These are phyloP conservation scores for Drosophila lacteicornis DNA, from an alignment of 1,140 invertebrate genomes.

Conservation along the genomic window DNA sequence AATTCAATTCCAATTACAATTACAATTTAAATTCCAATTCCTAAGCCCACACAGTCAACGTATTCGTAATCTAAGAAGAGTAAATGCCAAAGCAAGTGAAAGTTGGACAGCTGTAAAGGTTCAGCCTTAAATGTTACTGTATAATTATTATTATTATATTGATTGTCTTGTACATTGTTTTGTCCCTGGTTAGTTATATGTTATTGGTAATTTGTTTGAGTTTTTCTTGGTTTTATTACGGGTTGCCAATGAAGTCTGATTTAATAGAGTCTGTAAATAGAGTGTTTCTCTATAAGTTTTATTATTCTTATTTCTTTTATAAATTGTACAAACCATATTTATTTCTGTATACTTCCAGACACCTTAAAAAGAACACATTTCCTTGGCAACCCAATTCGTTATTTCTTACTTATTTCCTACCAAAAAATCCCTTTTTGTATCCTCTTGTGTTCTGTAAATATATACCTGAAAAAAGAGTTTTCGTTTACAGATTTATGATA, in stretches of 20 bases:
- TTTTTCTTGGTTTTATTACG: not conserved
- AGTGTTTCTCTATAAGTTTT: too few species aligned
- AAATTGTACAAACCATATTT: not conserved
- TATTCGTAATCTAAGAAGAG: constrained; percentile 31
- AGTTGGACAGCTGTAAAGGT: constrained; percentile 48
- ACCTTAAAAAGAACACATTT: not conserved
- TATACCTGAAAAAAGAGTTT: constrained; percentile 44
- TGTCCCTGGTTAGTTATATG: constrained; percentile 50
- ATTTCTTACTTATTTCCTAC: not conserved
- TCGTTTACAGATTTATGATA: constrained; percentile 50
- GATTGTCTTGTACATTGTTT: constrained; percentile 82
- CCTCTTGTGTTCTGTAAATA: constrained; percentile 59
- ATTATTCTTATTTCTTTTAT: not conserved
- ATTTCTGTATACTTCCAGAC: too few species aligned
- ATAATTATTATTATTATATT: constrained; percentile 37
- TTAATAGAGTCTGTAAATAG: too few species aligned
- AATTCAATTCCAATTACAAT: constrained; percentile 60
- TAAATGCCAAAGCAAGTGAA: constrained; percentile 33
- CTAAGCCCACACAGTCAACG: constrained; percentile 48
- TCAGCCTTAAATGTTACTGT: constrained; percentile 66
- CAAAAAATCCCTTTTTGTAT: constrained; percentile 1
- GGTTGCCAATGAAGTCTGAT: not conserved
- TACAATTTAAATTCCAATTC: constrained; percentile 49
- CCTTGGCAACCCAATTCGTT: not conserved
- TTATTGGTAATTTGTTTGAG: constrained; percentile 6